These are phyloP conservation scores for Trinorchestia longiramus DNA, from an alignment of 1,140 invertebrate species.

Conservation along the genomic window DNA sequence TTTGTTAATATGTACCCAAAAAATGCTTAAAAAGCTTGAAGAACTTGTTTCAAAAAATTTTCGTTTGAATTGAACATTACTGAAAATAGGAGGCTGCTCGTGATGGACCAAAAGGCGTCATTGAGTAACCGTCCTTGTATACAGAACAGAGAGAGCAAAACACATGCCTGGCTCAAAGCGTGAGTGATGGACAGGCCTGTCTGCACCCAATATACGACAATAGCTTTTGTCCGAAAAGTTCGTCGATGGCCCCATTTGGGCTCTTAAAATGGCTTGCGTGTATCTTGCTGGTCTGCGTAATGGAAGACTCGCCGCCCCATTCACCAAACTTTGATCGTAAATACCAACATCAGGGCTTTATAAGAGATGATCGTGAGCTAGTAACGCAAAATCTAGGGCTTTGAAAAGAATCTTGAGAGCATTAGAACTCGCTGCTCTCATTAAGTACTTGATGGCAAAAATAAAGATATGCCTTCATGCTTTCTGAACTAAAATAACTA, in stretches of 20 bases:
- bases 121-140: neutral
- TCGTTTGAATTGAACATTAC: neutral
- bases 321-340: slow-evolving; percentile 30
- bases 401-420: neutral
- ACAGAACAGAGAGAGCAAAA: neutral
- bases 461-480: neutral
- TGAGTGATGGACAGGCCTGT: slow-evolving; percentile 15
- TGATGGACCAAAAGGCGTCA: neutral
- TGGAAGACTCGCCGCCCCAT: slow-evolving; percentile 15
- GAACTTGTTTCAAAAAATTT: neutral
- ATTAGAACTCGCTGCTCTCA: neutral
- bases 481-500: neutral
- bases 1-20: neutral
- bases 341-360: slow-evolving; percentile 26
- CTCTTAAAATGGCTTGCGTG: slow-evolving; percentile 29
- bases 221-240: slow-evolving; percentile 1
- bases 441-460: neutral
- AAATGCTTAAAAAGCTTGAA: neutral
- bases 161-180: neutral
- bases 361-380: slow-evolving; percentile 12
- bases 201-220: slow-evolving; percentile 21
- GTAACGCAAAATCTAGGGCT: neutral
- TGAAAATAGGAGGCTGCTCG: neutral
- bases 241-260: slow-evolving; percentile 24
- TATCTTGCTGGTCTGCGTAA: slow-evolving; percentile 11